Conservation (phyloP, 2,797 vertebrate genomes). For the Nasua narica region DNA sequence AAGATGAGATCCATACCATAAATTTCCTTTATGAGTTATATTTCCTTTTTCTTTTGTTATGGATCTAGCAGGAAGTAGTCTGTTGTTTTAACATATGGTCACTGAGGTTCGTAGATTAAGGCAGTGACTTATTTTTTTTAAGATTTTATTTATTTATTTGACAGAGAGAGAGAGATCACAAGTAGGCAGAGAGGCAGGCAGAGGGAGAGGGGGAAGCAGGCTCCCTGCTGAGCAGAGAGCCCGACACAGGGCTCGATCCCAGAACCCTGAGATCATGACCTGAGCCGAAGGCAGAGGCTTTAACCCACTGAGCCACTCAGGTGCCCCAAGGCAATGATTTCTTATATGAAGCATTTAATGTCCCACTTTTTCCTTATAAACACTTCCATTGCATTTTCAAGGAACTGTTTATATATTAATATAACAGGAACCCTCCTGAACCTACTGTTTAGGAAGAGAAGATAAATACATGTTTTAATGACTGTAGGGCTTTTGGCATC, state of each 20-base stretch:
- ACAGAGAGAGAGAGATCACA: no score
- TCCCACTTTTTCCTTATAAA: slow-evolving; percentile 54
- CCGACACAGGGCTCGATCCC: no score
- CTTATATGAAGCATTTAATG: slow-evolving; percentile 55
- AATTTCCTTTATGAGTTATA: slow-evolving; percentile 40
- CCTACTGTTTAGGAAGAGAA: slow-evolving; percentile 46
- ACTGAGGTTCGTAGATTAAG: slow-evolving; percentile 62
- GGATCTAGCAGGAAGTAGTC: slow-evolving; percentile 60
- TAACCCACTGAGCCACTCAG: no score
- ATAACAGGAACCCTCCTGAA: slow-evolving; percentile 20
- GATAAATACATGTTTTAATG: neutral
- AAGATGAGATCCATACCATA: slow-evolving; percentile 44
- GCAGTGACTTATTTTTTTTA: slow-evolving; percentile 57
- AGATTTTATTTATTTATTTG: no score
- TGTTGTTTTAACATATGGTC: slow-evolving; percentile 63
- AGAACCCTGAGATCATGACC: no score
- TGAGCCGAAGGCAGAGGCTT: no score
- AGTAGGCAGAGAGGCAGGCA: no score
- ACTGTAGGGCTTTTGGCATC: slow-evolving; percentile 43
- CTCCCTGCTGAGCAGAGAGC: no score
- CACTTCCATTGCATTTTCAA: slow-evolving; percentile 59
- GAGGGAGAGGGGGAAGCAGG: no score
- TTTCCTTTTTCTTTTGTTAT: slow-evolving; percentile 58
- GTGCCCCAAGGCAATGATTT: slow-evolving; percentile 48
- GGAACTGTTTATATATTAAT: slow-evolving; percentile 46